Conservation (phyloP, 2,113 vertebrate species). For the Phylloscopus whistleri region DNA sequence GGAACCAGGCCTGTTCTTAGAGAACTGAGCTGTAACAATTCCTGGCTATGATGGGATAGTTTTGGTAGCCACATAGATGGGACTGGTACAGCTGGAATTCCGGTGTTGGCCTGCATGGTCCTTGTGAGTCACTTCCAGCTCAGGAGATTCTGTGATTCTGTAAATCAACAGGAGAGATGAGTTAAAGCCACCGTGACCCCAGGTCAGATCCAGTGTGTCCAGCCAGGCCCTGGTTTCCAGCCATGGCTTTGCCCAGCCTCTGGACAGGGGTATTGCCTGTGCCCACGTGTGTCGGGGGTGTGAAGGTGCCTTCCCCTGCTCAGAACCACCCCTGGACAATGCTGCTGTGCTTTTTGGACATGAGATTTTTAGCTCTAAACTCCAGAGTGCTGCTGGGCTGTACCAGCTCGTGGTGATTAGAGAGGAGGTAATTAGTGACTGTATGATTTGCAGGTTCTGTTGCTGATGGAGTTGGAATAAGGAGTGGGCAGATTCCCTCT, state of each 20-base stretch:
- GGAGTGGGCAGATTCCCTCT: not conserved
- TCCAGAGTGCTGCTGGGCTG: not conserved
- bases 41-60: not conserved
- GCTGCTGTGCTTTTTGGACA: not conserved
- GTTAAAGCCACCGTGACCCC: not conserved
- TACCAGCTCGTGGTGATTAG: accelerated
- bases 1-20: not conserved
- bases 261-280: not conserved
- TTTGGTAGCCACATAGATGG: not conserved
- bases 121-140: not conserved
- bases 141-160: not conserved
- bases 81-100: not conserved
- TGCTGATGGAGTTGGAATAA: not conserved
- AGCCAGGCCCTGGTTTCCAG: not conserved
- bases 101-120: not conserved
- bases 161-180: not conserved
- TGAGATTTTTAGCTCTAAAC: not conserved
- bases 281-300: accelerated
- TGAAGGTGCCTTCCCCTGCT: not conserved
- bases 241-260: not conserved
- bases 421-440: not conserved
- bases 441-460: not conserved
- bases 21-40: not conserved
- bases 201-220: not conserved
- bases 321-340: not conserved